These are phyloP conservation scores for Julus scanicus DNA, from an alignment of 2,888 invertebrate genomes.

Conservation along the genomic window DNA sequence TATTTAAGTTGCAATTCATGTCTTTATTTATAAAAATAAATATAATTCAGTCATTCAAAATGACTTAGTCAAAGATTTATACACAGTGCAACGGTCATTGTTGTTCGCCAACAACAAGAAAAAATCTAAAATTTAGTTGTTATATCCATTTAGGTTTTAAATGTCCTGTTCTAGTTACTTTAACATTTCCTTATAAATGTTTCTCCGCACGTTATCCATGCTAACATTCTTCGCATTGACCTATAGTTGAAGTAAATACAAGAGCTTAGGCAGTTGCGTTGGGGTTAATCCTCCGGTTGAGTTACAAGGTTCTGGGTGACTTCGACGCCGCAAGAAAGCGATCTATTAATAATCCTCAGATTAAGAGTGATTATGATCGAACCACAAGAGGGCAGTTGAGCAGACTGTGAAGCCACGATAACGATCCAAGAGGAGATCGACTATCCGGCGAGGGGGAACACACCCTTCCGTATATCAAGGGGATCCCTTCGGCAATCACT, in stretches of 20 bases:
- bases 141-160: no score
- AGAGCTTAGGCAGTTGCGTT: background rate
- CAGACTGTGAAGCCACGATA: conserved; percentile 37
- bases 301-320: background rate
- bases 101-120: no score
- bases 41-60: no score
- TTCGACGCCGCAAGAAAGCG: conserved; percentile 6
- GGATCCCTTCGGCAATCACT: conserved; percentile 39
- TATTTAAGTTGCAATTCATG: no score
- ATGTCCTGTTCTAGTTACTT: no score
- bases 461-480: conserved; percentile 1
- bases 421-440: conserved; percentile 14
- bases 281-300: conserved; percentile 16
- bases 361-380: conserved; percentile 37
- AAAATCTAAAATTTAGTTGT: no score
- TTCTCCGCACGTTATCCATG: background rate
- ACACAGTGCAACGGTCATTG: no score
- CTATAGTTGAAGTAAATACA: background rate
- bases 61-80: no score
- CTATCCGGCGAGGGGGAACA: background rate
- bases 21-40: no score
- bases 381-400: conserved; percentile 47
- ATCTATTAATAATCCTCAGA: conserved; percentile 45
- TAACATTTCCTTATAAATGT: background rate
- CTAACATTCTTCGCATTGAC: background rate